Evolutionary conservation across 2,888 invertebrate genomes (phyloP).

Genomic region (Lacanobia oleracea): DNA sequence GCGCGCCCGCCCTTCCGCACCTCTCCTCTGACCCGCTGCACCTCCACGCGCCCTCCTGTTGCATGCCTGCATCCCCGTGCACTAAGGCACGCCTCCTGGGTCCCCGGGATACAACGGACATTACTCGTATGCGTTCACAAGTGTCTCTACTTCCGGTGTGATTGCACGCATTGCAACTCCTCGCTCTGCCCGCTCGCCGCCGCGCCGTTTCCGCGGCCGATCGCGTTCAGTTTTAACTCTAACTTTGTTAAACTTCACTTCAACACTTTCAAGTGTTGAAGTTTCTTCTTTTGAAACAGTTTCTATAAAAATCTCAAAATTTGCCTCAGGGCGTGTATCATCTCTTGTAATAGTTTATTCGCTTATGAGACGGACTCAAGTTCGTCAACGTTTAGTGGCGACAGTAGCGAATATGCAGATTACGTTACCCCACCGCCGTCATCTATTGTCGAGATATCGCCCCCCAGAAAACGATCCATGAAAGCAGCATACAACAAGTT

Average conservation of each 20-base stretch:
- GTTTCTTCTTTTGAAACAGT: constrained; percentile 2
- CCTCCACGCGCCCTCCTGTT: constrained; percentile 65
- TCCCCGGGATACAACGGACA: constrained; percentile 61
- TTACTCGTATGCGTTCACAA: constrained; percentile 71
- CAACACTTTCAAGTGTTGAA: constrained; percentile 17
- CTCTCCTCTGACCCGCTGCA: constrained; percentile 60
- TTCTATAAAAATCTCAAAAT: constrained; percentile 32
- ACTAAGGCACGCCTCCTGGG: constrained; percentile 75
- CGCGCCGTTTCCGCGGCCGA: constrained; percentile 18
- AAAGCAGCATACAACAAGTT: constrained; percentile 3
- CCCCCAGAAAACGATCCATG: constrained; percentile 13
- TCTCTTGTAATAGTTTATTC: constrained; percentile 19
- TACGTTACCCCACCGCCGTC: background rate
- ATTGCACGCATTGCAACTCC: constrained; percentile 67
- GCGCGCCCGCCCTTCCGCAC: constrained; percentile 77
- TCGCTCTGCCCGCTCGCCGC: background rate
- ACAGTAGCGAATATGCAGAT: constrained; percentile 6
- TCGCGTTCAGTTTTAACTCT: background rate
- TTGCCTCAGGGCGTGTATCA: constrained; percentile 1
- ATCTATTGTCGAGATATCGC: background rate
- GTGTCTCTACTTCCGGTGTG: constrained; percentile 53
- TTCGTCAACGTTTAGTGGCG: constrained; percentile 18
- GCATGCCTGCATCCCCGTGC: constrained; percentile 74
- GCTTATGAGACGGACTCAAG: background rate
- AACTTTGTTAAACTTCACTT: constrained; percentile 8